Evolutionary conservation across 2,113 vertebrate genomes (phyloP), one percentile per base, ranked within the genome.

Genomic region (Zosterops borbonicus): DNA sequence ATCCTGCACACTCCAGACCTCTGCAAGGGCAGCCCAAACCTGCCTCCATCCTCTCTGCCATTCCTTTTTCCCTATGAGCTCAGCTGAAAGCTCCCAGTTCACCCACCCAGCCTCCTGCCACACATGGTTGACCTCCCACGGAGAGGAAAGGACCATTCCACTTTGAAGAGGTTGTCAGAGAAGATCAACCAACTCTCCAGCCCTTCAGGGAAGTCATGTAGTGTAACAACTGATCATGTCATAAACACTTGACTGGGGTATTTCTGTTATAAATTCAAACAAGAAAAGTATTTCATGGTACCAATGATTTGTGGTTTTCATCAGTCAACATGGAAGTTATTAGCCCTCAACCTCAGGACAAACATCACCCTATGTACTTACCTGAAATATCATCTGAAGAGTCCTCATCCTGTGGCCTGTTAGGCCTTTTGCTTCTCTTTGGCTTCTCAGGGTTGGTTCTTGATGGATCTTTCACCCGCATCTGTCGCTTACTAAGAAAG

Each of bases 361-460:
- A 87, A 67, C 28, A 67, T 71, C 65, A 75, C 14, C n/a, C 44
- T 11, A 41, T 19, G 28, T 39, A 88, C 90, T 98, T 98, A 99
- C 99, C 99, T 93, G 98, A 97, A 98, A 99, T 98, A 97, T 99
- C 99, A 95, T 99, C 99, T 55, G 99, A 99, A 35, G 99, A 99
- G 88, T 99, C 99, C 93, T 99, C 99, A 98, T 99, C 99, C 70
- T 98, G 98, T 44, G 97, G 98, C 91, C 98, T 97, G 74, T 98
- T 98, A 31, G 98, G 98, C 94, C 98, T 99, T 97, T 98, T 99
- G 89, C 97, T 98, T 97, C 98, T 98, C 98, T 99, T 99, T 12
- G 98, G 98, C 98, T 99, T 99, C 84, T 99, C 98, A 29, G 98
- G 94, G 96, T 98, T 97, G 98, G 98, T 97, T 96, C 97, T 98